Evolutionary conservation across 2,113 vertebrate genomes (phyloP), one percentile per base, ranked within the genome.

Genomic region (Dicaeum eximium): DNA sequence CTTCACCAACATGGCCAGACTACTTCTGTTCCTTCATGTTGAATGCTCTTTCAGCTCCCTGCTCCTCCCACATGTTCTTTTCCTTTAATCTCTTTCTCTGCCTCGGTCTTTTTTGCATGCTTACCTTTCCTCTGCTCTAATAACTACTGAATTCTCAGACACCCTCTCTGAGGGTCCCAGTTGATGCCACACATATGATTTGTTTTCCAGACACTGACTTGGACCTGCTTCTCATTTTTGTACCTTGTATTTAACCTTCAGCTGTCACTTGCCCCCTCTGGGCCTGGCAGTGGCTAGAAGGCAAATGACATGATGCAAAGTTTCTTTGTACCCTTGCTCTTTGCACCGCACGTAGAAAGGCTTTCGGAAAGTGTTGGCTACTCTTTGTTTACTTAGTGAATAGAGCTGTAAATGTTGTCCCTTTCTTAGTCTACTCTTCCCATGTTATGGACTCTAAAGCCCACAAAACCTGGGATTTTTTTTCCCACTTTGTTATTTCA

Each of bases 71-170:
- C 7, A 1, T 20, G 19, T 89, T 69, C 13, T 79, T 80, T 74
- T 57, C 48, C n/a, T 91, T 91, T 67, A n/a, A 66, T 53, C 42
- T 81, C n/a, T 87, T 84, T 91, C 37, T 89, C n/a, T 58, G 38
- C 64, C 37, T 69, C 51, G 11, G 12, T 65, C 28, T 54, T 79
- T 78, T 85, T 85, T 86, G 23, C 23, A 31, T 8, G 4, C 21
- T 86, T 33, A 31, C 19, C 28, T 74, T 83, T 84, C 24, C 19
- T 66, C 27, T 6, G 2, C 53, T 91, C 25, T 77, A 47, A 35
- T 56, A 92, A 48, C 51, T 73, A 19, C 42, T 62, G 58, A 77
- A 50, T 84, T 87, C 65, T 86, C 25, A 28, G 30, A 44, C 7
- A 8, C 4, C 12, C 15, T 7, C 24, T 86, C 61, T 13, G 35